phyloP scores from a whole-genome alignment of 2,113 vertebrate genomes.

The Ptychochromis oligacanthus region DNA sequence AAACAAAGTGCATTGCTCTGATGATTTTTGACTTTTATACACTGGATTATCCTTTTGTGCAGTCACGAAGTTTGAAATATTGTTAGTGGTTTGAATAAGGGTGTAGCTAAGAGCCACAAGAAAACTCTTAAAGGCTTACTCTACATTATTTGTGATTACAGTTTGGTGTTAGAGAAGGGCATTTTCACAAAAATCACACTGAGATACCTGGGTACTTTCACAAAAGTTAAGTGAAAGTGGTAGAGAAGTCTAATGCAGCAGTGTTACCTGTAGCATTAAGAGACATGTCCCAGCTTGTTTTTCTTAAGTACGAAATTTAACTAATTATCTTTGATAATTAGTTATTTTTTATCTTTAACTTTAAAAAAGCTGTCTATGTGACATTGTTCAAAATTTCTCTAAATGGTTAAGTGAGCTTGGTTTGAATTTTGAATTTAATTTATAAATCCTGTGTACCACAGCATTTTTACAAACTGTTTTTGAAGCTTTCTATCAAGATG shows the following conservation, averaged over 20 bases:
- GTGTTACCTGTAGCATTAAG: background rate
- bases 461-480: background rate
- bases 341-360: too few species aligned
- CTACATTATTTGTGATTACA: background rate
- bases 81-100: background rate
- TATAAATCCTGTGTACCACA: background rate
- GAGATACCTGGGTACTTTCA: background rate
- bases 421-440: background rate
- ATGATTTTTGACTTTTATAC: slow-evolving; percentile 3
- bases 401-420: background rate
- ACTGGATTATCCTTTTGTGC: background rate
- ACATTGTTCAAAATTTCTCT: background rate
- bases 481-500: background rate
- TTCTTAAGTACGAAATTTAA: background rate
- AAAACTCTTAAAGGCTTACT: background rate
- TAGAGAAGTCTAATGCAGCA: background rate
- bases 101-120: background rate
- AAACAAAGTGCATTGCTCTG: background rate
- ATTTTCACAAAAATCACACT: background rate
- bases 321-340: background rate
- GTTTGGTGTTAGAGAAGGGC: background rate
- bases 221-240: background rate
- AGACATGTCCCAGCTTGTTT: background rate
- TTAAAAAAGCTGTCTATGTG: background rate
- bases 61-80: background rate